phyloP scores from a whole-genome alignment of 1,140 invertebrate species.

The Agraylea sexmaculata region DNA sequence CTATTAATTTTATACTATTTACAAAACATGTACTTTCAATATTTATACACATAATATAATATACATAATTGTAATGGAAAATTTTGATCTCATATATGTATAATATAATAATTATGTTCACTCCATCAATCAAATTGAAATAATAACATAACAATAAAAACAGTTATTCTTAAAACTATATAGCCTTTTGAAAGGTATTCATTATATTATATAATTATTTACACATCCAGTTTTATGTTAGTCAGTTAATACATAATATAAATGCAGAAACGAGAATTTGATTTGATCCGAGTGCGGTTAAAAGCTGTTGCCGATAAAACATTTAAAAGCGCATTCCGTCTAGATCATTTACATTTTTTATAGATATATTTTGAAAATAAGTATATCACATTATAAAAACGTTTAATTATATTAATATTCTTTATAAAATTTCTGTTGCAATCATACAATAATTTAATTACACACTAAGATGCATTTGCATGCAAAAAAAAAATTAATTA shows the following conservation, averaged over 20 bases:
- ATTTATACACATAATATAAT: too few relatives aligned
- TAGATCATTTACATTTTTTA: too few relatives aligned
- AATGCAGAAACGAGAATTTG: background rate
- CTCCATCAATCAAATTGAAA: constrained; percentile 11
- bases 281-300: background rate
- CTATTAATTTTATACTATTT: too few relatives aligned
- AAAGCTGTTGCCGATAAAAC: constrained; percentile 7
- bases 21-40: too few relatives aligned
- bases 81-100: too few relatives aligned
- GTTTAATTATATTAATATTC: constrained; percentile 14
- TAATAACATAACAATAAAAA: constrained; percentile 22
- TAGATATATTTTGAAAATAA: constrained; percentile 10
- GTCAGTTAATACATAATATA: constrained; percentile 6
- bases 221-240: constrained; percentile 16
- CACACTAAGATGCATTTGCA: constrained; percentile 9
- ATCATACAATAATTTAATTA: constrained; percentile 16
- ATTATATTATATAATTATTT: constrained; percentile 13
- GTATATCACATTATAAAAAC: constrained; percentile 16
- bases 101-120: too few relatives aligned
- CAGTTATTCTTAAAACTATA: constrained; percentile 12
- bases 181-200: constrained; percentile 10
- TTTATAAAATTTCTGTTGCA: constrained; percentile 16
- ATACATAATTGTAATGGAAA: too few relatives aligned
- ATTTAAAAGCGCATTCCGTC: constrained; percentile 11
- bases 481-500: too few relatives aligned